Evolutionary conservation across 2,113 vertebrate genomes (phyloP), one percentile per base, ranked within the genome.

Genomic region (Salvelinus sp.): DNA sequence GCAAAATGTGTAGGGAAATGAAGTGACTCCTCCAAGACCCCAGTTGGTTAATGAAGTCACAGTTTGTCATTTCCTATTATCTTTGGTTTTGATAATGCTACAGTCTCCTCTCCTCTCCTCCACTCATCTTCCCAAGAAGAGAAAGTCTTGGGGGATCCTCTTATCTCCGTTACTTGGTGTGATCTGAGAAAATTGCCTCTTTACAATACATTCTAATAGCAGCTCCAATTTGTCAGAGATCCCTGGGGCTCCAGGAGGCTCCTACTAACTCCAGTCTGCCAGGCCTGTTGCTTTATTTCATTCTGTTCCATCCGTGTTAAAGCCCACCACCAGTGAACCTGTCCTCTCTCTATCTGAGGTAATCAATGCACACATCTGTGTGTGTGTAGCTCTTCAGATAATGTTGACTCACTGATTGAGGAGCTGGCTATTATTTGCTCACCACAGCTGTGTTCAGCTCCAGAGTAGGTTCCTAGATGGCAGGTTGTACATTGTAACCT

Each of bases 31-130:
- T 76, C 73, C 65, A 65, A 76, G 73, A 73, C 77, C 81, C 72
- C 81, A 62, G 64, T 73, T 76, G 81, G 78, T 76, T 79, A 82
- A 79, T 82, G 72, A 82, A 82, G 77, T 82, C 77, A 82, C 76
- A 76, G 60, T 82, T 79, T 82, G 81, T 82, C 70, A 73, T 74
- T 79, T 71, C 69, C 71, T 77, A 79, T 82, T 82, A 82, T 76
- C 81, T 79, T 72, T 73, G 30, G 65, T 23, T 73, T 74, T 72
- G 81, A 82, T 79, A 79, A 79, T 72, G 67, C 76, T 54, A 68
- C 76, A 76, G 75, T 66, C 77, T 76, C 73, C 74, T 70, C 38
- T 38, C 7, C 38, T 38, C 16, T 54, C 50, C 50, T 54, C 77
- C 70, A 69, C 64, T 71, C 79, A 73, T 58, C 79, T 72, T 50